Conservation (phyloP, 1,140 invertebrate genomes). For the Diploscapter pachys region DNA sequence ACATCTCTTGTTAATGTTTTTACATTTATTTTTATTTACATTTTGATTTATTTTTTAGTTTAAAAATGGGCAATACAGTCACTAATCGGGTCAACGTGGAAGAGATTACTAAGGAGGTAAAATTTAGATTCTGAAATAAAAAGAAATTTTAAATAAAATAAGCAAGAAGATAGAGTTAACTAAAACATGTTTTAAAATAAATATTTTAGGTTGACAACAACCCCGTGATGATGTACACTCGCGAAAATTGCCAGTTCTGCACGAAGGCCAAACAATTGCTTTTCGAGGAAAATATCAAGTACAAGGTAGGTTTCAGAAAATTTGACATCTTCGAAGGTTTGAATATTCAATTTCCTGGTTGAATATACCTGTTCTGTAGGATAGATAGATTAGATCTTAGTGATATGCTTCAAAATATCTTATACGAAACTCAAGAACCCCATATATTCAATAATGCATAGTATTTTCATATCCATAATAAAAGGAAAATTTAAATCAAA, state of each 20-base stretch:
- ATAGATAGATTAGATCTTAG: neutral
- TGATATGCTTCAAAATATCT: constrained; percentile 14
- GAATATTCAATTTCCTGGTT: neutral
- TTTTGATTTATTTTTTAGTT: neutral
- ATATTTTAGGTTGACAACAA: constrained; percentile 18
- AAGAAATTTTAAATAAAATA: neutral
- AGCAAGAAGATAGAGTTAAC: no score
- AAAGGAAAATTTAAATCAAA: no score
- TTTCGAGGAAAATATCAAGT: constrained; percentile 7
- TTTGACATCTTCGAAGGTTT: neutral
- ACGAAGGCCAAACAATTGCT: constrained; percentile 23
- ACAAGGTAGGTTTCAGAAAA: constrained; percentile 3
- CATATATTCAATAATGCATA: constrained; percentile 1
- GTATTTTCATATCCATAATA: no score
- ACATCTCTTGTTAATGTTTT: no score
- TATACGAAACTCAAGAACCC: constrained; percentile 8
- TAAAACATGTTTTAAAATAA: neutral
- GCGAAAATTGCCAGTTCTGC: constrained; percentile 26
- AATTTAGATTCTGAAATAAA: neutral
- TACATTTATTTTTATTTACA: neutral
- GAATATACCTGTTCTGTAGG: neutral
- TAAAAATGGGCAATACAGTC: constrained; percentile 19
- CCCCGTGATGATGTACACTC: constrained; percentile 30
- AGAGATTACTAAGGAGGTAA: constrained; percentile 27
- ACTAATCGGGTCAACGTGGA: constrained; percentile 30